phyloP scores from a whole-genome alignment of 2,113 vertebrate genomes.

The Platysteira castanea region DNA sequence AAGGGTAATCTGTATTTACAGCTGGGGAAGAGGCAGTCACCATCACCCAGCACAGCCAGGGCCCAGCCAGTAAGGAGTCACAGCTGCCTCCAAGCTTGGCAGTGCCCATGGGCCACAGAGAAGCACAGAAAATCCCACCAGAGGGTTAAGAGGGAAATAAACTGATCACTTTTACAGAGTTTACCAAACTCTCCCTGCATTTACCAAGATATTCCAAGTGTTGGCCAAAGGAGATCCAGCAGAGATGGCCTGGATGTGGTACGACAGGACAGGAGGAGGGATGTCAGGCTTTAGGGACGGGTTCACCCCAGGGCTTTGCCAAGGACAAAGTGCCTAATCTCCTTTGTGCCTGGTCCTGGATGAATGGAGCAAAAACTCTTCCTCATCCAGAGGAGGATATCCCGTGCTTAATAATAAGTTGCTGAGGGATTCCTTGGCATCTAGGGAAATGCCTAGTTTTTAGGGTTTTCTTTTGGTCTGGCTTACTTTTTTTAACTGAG shows the following conservation, averaged over 20 bases:
- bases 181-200: background rate
- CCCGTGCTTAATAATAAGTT: accelerated
- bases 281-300: accelerated
- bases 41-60: background rate
- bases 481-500: background rate
- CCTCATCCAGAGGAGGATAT: accelerated
- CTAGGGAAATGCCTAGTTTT: accelerated
- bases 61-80: accelerated
- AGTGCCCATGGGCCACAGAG: accelerated
- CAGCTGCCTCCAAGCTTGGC: background rate
- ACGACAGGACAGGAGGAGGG: accelerated
- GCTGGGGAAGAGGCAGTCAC: background rate
- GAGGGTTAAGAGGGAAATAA: background rate
- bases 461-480: no score
- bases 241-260: no score
- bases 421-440: background rate
- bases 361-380: background rate
- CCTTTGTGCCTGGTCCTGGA: background rate
- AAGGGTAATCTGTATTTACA: background rate
- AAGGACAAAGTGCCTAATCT: no score
- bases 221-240: background rate
- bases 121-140: background rate
- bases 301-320: background rate
- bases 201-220: background rate
- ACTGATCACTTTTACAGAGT: accelerated